phyloP scores from a whole-genome alignment of 2,797 vertebrate species.

The Pangasius djambal region DNA sequence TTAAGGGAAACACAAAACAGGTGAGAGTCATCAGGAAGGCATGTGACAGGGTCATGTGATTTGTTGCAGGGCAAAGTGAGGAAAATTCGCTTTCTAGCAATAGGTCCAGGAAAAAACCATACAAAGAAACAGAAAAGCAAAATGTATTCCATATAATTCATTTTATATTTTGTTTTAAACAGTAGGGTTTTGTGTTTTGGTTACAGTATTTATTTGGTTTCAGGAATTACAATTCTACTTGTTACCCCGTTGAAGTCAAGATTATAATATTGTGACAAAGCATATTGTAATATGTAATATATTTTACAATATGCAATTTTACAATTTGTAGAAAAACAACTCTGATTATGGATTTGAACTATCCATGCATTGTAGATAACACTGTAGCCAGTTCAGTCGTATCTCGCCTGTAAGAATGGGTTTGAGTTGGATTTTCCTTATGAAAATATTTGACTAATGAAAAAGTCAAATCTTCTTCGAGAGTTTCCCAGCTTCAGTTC shows the following conservation, averaged over 20 bases:
- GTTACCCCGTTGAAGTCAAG: not conserved
- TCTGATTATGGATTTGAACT: not conserved
- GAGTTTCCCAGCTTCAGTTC: slow-evolving; percentile 5
- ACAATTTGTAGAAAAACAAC: not conserved
- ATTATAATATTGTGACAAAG: not conserved
- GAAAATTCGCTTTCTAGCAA: not conserved
- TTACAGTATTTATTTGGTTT: not conserved
- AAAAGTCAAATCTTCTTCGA: not conserved
- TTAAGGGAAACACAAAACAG: not conserved
- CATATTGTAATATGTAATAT: not conserved
- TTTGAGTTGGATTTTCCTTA: not conserved
- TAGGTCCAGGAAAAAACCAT: not conserved
- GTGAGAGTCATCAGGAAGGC: not conserved
- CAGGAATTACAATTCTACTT: not conserved
- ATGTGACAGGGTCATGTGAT: not conserved
- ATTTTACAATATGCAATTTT: not conserved
- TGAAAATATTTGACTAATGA: not conserved
- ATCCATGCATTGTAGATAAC: not conserved
- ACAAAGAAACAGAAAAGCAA: not conserved
- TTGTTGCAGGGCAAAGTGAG: not conserved
- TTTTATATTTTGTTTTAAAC: not conserved
- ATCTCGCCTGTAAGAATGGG: not conserved
- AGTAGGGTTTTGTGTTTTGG: not conserved
- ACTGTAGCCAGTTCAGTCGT: not conserved
- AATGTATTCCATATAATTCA: not conserved